Percentiles rank a stretch among this genome's conserved stretches.
Conservation (phyloP, 2,888 invertebrate genomes). For the Tanytarsus gracilentus region DNA sequence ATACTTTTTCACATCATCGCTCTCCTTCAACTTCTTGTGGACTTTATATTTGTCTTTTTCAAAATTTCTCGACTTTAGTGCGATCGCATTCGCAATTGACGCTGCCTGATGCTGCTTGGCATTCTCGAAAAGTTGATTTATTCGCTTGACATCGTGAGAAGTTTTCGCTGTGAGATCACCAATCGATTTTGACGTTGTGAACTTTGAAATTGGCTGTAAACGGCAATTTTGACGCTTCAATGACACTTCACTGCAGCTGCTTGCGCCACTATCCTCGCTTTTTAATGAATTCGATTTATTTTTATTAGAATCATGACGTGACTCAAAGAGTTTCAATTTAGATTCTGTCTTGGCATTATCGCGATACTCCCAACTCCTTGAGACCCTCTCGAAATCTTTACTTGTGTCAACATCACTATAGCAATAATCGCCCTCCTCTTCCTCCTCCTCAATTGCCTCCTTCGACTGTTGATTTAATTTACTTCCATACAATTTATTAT, state of each 20-base stretch:
- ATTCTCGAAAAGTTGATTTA: conserved; percentile 20
- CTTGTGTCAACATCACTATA: background rate
- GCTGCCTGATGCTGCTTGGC: conserved; percentile 1
- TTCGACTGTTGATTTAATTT: conserved; percentile 28
- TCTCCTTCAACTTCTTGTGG: conserved; percentile 4
- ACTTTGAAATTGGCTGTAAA: conserved; percentile 10
- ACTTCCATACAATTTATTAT: conserved; percentile 31
- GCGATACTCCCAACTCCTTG: conserved; percentile 31
- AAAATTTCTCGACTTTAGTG: background rate
- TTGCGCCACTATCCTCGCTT: conserved; percentile 21
- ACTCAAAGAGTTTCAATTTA: conserved; percentile 19
- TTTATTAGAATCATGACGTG: background rate
- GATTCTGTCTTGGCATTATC: conserved; percentile 26
- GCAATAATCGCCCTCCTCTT: conserved; percentile 29
- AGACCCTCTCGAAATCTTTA: conserved; percentile 24
- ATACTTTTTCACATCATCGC: conserved; percentile 14
- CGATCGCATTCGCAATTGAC: background rate
- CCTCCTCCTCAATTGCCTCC: conserved; percentile 3
- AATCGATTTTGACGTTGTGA: conserved; percentile 19
- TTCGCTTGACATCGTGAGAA: conserved; percentile 14
- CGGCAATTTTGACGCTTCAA: conserved; percentile 21
- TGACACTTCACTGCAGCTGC: conserved; percentile 21
- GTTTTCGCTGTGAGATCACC: conserved; percentile 15
- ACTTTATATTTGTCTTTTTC: conserved; percentile 22
- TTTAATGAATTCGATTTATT: background rate